These are phyloP conservation scores for Azemiops feae DNA, from an alignment of 2,113 vertebrate species.

Conservation along the genomic window DNA sequence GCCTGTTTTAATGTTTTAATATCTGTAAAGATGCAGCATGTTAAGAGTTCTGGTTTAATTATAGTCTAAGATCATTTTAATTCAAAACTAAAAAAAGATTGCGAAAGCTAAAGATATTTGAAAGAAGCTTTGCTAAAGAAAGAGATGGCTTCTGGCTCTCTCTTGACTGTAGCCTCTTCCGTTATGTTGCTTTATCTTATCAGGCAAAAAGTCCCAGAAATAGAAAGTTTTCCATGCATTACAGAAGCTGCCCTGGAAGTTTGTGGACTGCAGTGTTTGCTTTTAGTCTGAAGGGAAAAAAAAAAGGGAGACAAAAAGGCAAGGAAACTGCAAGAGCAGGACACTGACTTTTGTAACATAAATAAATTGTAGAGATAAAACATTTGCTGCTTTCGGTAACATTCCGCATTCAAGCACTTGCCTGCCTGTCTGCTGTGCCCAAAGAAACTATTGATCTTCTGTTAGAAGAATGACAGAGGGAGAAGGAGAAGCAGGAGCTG, in stretches of 20 bases:
- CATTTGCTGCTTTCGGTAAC: background rate
- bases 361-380: background rate
- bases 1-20: background rate
- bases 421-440: background rate
- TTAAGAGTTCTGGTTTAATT: background rate
- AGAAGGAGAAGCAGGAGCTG: constrained; percentile 49
- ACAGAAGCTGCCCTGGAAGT: constrained; percentile 45
- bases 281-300: background rate
- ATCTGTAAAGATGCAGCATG: background rate
- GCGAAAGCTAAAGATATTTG: background rate
- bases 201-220: constrained; percentile 81
- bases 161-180: constrained; percentile 59
- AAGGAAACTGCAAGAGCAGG: background rate
- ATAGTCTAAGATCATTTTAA: constrained; percentile 12
- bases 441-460: constrained; percentile 31
- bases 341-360: constrained; percentile 28
- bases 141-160: constrained; percentile 46
- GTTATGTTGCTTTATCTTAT: constrained; percentile 78
- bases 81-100: constrained; percentile 37
- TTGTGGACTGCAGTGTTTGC: constrained; percentile 23
- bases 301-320: background rate
- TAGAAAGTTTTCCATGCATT: constrained; percentile 79
- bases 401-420: background rate
- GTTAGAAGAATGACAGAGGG: constrained; percentile 56
- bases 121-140: constrained; percentile 31